phyloP scores from a whole-genome alignment of 2,797 vertebrate species.

The Sphenopsis melanotis region DNA sequence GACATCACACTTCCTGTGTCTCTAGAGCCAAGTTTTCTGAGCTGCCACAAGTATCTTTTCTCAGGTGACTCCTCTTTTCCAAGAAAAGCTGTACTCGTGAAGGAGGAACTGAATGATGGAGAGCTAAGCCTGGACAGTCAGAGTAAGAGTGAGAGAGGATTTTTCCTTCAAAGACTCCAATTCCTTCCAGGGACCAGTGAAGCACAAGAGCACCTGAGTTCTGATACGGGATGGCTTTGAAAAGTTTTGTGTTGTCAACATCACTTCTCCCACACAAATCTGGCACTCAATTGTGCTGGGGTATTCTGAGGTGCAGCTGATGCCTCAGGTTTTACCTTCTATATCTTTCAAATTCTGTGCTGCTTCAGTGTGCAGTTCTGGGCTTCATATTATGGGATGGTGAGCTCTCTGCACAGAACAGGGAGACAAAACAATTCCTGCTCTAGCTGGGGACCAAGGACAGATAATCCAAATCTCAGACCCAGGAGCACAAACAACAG shows the following conservation, averaged over 20 bases:
- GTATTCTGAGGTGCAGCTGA: not conserved
- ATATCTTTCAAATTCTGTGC: not conserved
- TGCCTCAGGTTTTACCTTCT: not conserved
- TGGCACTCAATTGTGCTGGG: not conserved
- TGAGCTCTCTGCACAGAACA: not conserved
- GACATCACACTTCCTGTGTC: rapidly evolving
- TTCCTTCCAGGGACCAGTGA: not conserved
- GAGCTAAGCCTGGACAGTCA: not conserved
- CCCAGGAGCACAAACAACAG: not conserved
- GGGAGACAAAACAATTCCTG: not conserved
- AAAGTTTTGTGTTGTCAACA: not conserved
- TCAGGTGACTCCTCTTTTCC: not conserved
- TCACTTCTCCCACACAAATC: not conserved
- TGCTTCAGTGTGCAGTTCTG: not conserved
- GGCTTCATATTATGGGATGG: not conserved
- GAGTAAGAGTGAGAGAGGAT: not conserved
- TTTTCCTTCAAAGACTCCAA: not conserved
- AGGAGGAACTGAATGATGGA: not conserved
- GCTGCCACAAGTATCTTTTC: not conserved
- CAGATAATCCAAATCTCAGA: not conserved
- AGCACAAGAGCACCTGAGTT: not conserved
- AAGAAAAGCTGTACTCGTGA: not conserved
- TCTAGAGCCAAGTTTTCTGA: not conserved
- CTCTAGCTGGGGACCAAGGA: not conserved
- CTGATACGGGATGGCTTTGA: not conserved